phyloP scores from a whole-genome alignment of 2,113 vertebrate genomes.

The Nesogale talazaci region DNA sequence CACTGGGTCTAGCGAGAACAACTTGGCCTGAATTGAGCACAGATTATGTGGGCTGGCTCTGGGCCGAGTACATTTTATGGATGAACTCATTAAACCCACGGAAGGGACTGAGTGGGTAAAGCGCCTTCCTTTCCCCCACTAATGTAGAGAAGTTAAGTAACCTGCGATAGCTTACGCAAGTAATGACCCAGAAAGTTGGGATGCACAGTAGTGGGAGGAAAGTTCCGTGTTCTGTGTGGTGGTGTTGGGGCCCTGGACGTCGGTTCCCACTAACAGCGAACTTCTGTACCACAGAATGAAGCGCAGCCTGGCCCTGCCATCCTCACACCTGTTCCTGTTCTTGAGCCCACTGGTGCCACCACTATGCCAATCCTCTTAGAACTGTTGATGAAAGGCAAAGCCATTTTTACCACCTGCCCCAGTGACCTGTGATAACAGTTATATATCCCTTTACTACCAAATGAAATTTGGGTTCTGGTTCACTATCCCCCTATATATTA shows the following conservation, averaged over 20 bases:
- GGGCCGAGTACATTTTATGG: background rate
- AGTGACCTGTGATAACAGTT: background rate
- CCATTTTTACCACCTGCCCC: background rate
- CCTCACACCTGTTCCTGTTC: too few relatives aligned
- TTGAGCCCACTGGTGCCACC: too few relatives aligned
- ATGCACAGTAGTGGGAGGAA: background rate
- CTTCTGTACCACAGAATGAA: too few relatives aligned
- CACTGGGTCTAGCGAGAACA: background rate
- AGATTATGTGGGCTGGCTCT: background rate
- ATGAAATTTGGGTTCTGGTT: background rate
- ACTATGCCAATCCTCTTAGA: background rate
- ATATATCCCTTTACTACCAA: background rate
- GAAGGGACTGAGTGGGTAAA: background rate
- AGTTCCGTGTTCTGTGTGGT: background rate
- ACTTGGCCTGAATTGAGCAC: background rate
- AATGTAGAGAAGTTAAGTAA: background rate
- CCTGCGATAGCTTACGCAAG: background rate
- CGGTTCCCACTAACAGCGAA: too few relatives aligned
- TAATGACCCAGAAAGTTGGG: background rate
- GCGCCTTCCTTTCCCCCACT: background rate
- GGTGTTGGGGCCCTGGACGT: background rate
- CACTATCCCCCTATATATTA: background rate
- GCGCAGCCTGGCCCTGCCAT: too few relatives aligned
- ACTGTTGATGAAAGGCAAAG: slow-evolving; percentile 38
- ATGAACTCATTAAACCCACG: background rate